Evolutionary conservation across 2,797 vertebrate genomes (phyloP).

Genomic region (Myiothlypis chrysogaster): DNA sequence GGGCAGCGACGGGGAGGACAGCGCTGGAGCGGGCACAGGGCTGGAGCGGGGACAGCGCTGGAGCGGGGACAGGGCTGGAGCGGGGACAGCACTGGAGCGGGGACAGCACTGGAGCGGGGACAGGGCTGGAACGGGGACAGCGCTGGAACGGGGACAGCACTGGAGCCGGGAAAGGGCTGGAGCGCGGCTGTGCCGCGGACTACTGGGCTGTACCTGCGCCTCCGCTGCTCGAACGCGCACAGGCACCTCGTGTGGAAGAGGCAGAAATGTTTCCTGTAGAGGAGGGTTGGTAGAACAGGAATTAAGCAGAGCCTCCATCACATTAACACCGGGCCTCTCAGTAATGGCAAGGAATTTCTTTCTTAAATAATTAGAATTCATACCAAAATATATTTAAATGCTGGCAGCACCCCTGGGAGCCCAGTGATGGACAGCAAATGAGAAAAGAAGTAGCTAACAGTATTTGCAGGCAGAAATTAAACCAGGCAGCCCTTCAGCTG

Average conservation of each 20-base stretch:
- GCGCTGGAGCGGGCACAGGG: background rate
- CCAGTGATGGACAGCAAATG: background rate
- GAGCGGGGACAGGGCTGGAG: too few species aligned
- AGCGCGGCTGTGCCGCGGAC: background rate
- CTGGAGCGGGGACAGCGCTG: too few species aligned
- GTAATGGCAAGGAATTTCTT: background rate
- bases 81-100: background rate
- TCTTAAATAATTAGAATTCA: background rate
- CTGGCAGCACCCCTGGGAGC: background rate
- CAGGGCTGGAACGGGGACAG: background rate
- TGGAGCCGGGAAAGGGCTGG: background rate
- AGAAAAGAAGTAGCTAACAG: background rate
- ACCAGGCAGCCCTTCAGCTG: background rate
- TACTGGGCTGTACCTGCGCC: background rate
- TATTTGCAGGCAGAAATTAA: background rate
- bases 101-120: background rate
- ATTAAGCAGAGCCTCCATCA: background rate
- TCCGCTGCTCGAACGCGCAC: fast-evolving
- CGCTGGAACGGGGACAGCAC: fast-evolving
- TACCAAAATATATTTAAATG: background rate
- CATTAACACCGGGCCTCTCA: background rate
- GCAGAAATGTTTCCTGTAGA: background rate
- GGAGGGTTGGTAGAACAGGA: background rate
- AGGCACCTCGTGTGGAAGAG: background rate
- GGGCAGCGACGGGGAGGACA: background rate